Evolutionary conservation across 2,797 vertebrate genomes (phyloP).

Genomic region (Sebastes paucispinis): DNA sequence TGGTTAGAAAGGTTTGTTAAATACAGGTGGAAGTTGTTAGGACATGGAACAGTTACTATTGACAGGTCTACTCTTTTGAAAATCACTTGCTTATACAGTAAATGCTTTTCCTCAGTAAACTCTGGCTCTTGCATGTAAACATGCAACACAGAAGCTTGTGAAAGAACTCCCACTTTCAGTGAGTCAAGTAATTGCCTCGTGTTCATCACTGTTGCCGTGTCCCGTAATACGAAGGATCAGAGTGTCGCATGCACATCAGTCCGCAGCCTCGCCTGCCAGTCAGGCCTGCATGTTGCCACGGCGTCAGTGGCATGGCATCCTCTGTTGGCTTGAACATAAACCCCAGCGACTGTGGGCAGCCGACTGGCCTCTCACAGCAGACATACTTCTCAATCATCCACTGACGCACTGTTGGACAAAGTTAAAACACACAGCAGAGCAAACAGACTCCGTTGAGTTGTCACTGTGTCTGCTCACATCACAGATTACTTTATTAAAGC

Average conservation of each 20-base stretch:
- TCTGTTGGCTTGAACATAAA: constrained; percentile 61
- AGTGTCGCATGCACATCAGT: constrained; percentile 64
- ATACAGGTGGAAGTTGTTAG: constrained; percentile 14
- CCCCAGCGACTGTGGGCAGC: constrained; percentile 41
- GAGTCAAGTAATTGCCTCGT: constrained; percentile 60
- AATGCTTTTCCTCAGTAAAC: constrained; percentile 22
- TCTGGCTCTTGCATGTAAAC: background rate
- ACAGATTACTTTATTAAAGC: constrained; percentile 4
- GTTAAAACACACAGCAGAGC: constrained; percentile 46
- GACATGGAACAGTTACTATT: background rate
- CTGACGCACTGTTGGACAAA: constrained; percentile 54
- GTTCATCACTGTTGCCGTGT: constrained; percentile 66
- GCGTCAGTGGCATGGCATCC: constrained; percentile 72
- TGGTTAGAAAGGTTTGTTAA: constrained; percentile 27
- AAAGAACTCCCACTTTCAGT: constrained; percentile 31
- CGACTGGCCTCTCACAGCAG: constrained; percentile 59
- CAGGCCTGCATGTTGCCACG: constrained; percentile 60
- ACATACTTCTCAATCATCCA: constrained; percentile 74
- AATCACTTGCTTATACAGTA: background rate
- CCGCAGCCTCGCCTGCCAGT: constrained; percentile 68
- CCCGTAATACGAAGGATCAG: constrained; percentile 60
- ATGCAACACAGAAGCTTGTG: constrained; percentile 3
- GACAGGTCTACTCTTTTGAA: background rate
- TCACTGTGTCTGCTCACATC: constrained; percentile 8
- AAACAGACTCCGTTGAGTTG: constrained; percentile 18